Base-by-base conservation (phyloP, 2,113 vertebrate genomes). In the Dicerorhinus sumatrensis region DNA sequence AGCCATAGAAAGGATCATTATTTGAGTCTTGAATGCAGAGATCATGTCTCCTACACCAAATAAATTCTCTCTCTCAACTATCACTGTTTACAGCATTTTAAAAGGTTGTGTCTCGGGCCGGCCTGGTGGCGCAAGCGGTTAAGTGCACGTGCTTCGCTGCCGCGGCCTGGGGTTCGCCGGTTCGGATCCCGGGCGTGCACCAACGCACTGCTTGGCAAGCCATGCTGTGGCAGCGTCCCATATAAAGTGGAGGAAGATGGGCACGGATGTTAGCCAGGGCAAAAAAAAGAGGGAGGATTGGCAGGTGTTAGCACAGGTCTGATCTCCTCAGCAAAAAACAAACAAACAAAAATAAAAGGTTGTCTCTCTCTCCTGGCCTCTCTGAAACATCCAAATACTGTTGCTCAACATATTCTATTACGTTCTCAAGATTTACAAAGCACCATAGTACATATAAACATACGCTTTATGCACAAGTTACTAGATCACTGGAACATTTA, bases 391-490 rank as follows among this genome's bases (percentile, higher is more conserved):
- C 31, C 60, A 92, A 92, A 79, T 75, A 87, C 8, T 93, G 39
- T 84, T 97, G 14, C n/a, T 87, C 79, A 85, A 27, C 46, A 89
- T 67, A 93, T 95, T 85, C 69, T 6, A 92, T 86, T 73, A 65
- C 5, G 87, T 14, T 79, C 36, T 86, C 65, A 83, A 93, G 39
- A 85, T 93, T 77, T 81, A 83, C 42, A 18, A 84, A 60, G 6
- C 8, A 36, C 16, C 16, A 10, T 31, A 90, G 12, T 82, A 85
- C 33, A 77, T 33, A 70, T 20, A 95, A 63, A 20, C 46, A 84
- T 46, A 91, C 79, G 54, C 31, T 95, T 88, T n/a, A 83, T 87
- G 69, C 29, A 95, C 95, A 67, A 97, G 17, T n/a, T 92, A 82
- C 39, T 54, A 75, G 85, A 82, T 94, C 9, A 75, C 42, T 94